A percentile compares a stretch with the other conserved stretches of the same genome.
Evolutionary conservation across 2,113 vertebrate genomes (phyloP).

Genomic region (Lynx canadensis): DNA sequence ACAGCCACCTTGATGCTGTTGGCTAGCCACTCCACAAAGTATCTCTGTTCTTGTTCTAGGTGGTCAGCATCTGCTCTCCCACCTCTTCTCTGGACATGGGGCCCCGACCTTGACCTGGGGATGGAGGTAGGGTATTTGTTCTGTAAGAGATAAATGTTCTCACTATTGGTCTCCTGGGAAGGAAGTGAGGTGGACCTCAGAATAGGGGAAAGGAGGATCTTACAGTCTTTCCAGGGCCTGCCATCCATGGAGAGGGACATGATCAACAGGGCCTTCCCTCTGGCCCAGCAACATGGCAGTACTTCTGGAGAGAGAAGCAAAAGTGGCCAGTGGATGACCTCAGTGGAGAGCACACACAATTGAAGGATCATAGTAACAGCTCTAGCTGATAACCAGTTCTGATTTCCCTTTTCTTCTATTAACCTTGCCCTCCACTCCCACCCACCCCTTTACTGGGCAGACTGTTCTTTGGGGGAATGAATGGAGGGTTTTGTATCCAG

Average conservation of each 20-base stretch:
- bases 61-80: slow-evolving; percentile 91
- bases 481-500: background rate
- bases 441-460: background rate
- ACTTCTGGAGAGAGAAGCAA: background rate
- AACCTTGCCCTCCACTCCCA: background rate
- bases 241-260: background rate
- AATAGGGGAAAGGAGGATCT: background rate
- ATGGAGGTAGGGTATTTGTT: background rate
- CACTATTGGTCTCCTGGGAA: background rate
- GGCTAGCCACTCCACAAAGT: slow-evolving; percentile 91
- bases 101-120: background rate
- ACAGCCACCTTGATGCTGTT: slow-evolving; percentile 91
- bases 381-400: background rate
- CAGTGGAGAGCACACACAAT: background rate
- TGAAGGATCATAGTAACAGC: background rate
- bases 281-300: background rate
- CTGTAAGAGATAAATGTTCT: background rate
- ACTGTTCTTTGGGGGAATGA: background rate
- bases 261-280: background rate
- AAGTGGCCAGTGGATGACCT: background rate
- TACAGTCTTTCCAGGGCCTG: background rate
- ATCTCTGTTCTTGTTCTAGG: slow-evolving; percentile 93
- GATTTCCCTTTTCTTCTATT: background rate
- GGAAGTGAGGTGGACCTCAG: background rate
- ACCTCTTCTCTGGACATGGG: slow-evolving; percentile 92